phyloP scores from a whole-genome alignment of 2,888 invertebrate species.

The Vannuccia rotundouncinata region DNA sequence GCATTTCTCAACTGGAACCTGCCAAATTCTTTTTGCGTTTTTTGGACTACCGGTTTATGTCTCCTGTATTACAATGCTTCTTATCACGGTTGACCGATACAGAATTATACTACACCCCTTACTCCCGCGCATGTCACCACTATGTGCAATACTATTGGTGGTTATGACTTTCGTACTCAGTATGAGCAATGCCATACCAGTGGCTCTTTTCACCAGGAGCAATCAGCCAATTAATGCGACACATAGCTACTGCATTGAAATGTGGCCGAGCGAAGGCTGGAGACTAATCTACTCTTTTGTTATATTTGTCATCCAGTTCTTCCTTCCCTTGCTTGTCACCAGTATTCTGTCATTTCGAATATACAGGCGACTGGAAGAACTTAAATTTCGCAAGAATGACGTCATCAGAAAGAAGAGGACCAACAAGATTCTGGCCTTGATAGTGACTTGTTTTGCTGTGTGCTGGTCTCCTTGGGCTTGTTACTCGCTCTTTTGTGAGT shows the following conservation, averaged over 20 bases:
- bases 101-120: conserved; percentile 40
- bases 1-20: neutral
- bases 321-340: conserved; percentile 36
- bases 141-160: conserved; percentile 23
- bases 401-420: conserved; percentile 36
- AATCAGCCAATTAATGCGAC: neutral
- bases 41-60: conserved; percentile 39
- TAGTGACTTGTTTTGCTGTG: conserved; percentile 39
- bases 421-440: conserved; percentile 36
- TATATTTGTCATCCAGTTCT: conserved; percentile 39
- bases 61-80: conserved; percentile 37
- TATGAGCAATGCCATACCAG: conserved; percentile 28
- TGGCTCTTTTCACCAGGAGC: conserved; percentile 32
- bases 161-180: conserved; percentile 34
- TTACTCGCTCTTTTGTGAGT: conserved; percentile 32
- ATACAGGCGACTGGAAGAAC: conserved; percentile 35
- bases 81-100: conserved; percentile 39
- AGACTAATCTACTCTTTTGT: conserved; percentile 36
- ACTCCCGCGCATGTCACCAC: conserved; percentile 22
- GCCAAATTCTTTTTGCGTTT: conserved; percentile 31
- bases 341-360: conserved; percentile 36
- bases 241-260: conserved; percentile 36
- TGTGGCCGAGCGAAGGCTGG: conserved; percentile 23
- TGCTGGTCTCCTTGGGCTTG: conserved; percentile 40
- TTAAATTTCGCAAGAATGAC: conserved; percentile 32